These are phyloP conservation scores for Eutrigla gurnardus DNA, from an alignment of 2,797 vertebrate genomes.

Conservation along the genomic window DNA sequence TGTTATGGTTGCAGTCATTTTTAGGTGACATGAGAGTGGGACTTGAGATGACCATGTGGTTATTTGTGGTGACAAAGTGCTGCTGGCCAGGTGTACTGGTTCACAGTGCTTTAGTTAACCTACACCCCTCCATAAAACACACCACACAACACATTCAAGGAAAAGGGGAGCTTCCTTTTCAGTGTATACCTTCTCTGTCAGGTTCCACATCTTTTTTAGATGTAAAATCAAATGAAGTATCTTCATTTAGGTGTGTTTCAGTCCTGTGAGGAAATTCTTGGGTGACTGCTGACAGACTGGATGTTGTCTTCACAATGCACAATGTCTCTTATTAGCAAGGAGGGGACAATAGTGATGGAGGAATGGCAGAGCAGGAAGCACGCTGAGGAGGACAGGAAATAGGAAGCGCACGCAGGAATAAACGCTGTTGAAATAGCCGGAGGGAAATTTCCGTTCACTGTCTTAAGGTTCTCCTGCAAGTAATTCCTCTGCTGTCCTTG, in stretches of 20 bases:
- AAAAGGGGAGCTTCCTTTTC: neutral
- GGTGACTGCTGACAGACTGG: slow-evolving; percentile 56
- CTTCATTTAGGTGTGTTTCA: slow-evolving; percentile 22
- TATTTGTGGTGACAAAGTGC: neutral
- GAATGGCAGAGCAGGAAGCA: slow-evolving; percentile 73
- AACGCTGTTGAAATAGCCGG: slow-evolving; percentile 76
- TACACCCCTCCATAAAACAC: neutral
- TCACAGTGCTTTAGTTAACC: neutral
- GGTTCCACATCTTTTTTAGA: neutral
- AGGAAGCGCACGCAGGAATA: slow-evolving; percentile 81
- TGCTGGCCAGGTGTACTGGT: neutral
- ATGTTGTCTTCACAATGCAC: slow-evolving; percentile 53
- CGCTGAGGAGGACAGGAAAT: slow-evolving; percentile 80
- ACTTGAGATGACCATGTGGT: neutral
- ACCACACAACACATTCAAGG: neutral
- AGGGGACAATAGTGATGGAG: slow-evolving; percentile 58
- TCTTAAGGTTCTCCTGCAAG: slow-evolving; percentile 60
- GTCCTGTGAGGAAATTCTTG: slow-evolving; percentile 53
- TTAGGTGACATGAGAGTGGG: neutral
- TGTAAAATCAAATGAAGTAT: slow-evolving; percentile 5
- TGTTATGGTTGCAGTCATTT: neutral
- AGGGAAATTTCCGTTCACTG: slow-evolving; percentile 67
- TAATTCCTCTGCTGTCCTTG: slow-evolving; percentile 55
- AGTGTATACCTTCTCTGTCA: slow-evolving; percentile 4
- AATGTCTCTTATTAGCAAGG: slow-evolving; percentile 53